phyloP scores from a whole-genome alignment of 2,888 invertebrate genomes.

The Mesorhabditis sp. region DNA sequence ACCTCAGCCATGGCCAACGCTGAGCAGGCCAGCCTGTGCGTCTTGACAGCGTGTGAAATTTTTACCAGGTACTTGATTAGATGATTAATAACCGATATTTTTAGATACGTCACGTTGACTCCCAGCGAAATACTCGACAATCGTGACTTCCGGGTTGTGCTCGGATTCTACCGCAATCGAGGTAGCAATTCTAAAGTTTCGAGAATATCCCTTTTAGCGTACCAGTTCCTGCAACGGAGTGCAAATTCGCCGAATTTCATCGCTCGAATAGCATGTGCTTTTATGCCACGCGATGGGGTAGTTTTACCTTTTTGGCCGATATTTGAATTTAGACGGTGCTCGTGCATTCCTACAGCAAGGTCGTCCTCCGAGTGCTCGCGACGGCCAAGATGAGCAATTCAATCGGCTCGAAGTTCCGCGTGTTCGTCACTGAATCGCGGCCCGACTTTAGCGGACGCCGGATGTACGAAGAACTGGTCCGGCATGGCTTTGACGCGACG shows the following conservation, averaged over 20 bases:
- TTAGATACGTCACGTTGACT: conserved; percentile 61
- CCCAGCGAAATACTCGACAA: conserved; percentile 58
- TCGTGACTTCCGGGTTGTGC: conserved; percentile 28
- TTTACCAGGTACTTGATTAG: not conserved
- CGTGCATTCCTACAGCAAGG: conserved; percentile 36
- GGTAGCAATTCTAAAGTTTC: conserved; percentile 23
- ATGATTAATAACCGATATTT: conserved; percentile 5
- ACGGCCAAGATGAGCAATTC: too few relatives aligned
- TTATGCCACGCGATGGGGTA: too few relatives aligned
- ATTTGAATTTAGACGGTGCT: conserved; percentile 26
- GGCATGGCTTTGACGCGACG: conserved; percentile 42
- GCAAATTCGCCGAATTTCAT: conserved; percentile 74
- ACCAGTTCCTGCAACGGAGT: conserved; percentile 50
- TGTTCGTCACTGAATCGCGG: not conserved
- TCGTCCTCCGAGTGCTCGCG: conserved; percentile 16
- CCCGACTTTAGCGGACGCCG: conserved; percentile 22
- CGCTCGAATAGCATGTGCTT: conserved; percentile 60
- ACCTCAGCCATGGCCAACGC: not conserved
- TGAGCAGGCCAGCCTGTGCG: not conserved
- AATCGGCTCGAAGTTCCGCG: not conserved
- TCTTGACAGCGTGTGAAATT: not conserved
- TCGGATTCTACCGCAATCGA: conserved; percentile 34
- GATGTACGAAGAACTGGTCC: conserved; percentile 7
- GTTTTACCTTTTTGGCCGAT: not conserved
- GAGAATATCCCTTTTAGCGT: not conserved